A percentile compares a stretch with the other conserved stretches of the same genome.
These are phyloP conservation scores for Carapus acus DNA, from an alignment of 2,797 vertebrate genomes.

Conservation along the genomic window DNA sequence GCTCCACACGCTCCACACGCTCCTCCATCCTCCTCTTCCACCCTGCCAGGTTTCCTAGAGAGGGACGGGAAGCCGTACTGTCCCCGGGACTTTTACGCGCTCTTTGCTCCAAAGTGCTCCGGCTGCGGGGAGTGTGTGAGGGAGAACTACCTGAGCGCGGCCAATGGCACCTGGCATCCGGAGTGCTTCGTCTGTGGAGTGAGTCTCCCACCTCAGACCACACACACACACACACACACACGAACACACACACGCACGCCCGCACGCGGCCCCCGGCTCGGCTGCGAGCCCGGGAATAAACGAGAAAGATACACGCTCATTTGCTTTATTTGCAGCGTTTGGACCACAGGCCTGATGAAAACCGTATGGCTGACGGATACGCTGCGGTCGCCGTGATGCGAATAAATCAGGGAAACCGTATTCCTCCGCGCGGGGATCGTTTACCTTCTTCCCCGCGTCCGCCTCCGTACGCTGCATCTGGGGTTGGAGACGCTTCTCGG, in stretches of 20 bases:
- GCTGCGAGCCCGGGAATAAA: conserved; percentile 35
- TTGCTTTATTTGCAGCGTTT: conserved; percentile 61
- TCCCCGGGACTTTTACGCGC: conserved; percentile 78
- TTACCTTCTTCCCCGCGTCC: conserved; percentile 38
- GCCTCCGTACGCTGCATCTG: conserved; percentile 46
- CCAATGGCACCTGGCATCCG: conserved; percentile 83
- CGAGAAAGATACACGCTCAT: conserved; percentile 56
- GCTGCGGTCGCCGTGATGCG: conserved; percentile 50
- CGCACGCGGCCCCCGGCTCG: conserved; percentile 39
- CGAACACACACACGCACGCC: too few relatives aligned
- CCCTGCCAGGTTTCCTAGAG: conserved; percentile 77
- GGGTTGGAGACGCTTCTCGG: conserved; percentile 28
- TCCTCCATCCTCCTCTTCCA: neutral
- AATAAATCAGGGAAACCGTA: conserved; percentile 59
- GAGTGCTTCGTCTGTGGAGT: conserved; percentile 91
- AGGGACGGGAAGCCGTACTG: conserved; percentile 84
- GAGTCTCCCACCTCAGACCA: conserved; percentile 66
- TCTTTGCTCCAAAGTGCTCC: conserved; percentile 86
- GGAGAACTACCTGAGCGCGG: conserved; percentile 84
- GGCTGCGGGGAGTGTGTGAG: conserved; percentile 79
- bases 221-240: too few relatives aligned
- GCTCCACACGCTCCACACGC: too few relatives aligned
- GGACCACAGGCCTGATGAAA: conserved; percentile 56
- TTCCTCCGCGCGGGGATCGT: conserved; percentile 50
- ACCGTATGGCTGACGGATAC: conserved; percentile 58